These are phyloP conservation scores for Falcunculus frontatus DNA, from an alignment of 2,113 vertebrate species.

Conservation along the genomic window DNA sequence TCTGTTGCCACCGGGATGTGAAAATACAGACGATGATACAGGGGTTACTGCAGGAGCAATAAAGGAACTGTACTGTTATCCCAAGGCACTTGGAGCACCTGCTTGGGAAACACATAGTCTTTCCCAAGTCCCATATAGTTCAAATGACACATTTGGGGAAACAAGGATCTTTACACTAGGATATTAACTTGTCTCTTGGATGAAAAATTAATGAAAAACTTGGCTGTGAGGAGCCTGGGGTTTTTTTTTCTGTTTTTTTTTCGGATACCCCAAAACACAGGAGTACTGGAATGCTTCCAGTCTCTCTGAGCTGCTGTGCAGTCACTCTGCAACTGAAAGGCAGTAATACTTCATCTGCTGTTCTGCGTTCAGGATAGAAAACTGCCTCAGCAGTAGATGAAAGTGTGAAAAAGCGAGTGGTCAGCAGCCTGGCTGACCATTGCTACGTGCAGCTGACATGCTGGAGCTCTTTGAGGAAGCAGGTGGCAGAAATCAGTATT, in stretches of 20 bases:
- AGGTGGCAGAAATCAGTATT: neutral
- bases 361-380: neutral
- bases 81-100: neutral
- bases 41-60: neutral
- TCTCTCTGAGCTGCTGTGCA: neutral
- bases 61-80: neutral
- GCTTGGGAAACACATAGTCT: neutral
- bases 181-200: neutral
- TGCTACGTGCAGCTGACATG: fast-evolving
- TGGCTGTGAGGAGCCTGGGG: neutral
- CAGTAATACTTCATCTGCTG: neutral
- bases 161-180: neutral
- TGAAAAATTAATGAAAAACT: slow-evolving; percentile 5
- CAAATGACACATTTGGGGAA: neutral
- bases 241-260: neutral
- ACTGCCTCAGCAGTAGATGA: neutral
- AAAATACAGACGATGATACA: neutral
- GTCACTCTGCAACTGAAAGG: neutral
- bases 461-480: neutral
- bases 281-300: neutral
- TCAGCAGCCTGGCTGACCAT: neutral
- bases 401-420: neutral
- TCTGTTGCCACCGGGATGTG: neutral
- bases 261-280: neutral
- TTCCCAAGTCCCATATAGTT: neutral